phyloP scores from a whole-genome alignment of 2,113 vertebrate genomes.

The Leptobrachium ailaonicum region DNA sequence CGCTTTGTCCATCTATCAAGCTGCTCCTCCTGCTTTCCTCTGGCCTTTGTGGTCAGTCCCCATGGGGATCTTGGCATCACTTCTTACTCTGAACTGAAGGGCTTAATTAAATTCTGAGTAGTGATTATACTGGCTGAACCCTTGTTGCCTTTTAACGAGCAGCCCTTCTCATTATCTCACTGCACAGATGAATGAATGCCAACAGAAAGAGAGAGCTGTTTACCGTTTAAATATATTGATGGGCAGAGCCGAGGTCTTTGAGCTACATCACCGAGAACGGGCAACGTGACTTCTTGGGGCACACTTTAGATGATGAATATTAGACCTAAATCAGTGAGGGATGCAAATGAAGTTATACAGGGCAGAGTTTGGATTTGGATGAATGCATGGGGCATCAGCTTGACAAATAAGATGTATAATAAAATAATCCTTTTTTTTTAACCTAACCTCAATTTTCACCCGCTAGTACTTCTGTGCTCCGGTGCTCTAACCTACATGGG shows the following conservation, averaged over 20 bases:
- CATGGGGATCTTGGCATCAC: constrained; percentile 1
- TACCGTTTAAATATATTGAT: neutral
- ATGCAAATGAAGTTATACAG: neutral
- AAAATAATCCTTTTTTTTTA: too few species aligned
- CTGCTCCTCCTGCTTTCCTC: constrained; percentile 3
- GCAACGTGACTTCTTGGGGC: too few species aligned
- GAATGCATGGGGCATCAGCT: neutral
- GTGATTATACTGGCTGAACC: constrained; percentile 9
- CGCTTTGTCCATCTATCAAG: constrained; percentile 28
- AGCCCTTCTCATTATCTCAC: constrained; percentile 21
- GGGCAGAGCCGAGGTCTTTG: neutral
- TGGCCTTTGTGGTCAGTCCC: constrained; percentile 21
- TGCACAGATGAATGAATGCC: constrained; percentile 12
- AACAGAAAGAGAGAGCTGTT: neutral
- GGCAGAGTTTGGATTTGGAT: neutral
- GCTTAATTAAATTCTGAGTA: constrained; percentile 32
- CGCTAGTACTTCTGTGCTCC: too few species aligned
- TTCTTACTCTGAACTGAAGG: neutral
- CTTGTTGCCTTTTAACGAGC: constrained; percentile 8
- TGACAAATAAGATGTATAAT: neutral
- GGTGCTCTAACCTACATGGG: too few species aligned
- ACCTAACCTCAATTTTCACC: too few species aligned
- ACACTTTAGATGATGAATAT: neutral
- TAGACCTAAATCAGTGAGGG: neutral
- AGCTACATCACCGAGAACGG: neutral